phyloP scores from a whole-genome alignment of 2,113 vertebrate species.

The Mystacornis crossleyi region DNA sequence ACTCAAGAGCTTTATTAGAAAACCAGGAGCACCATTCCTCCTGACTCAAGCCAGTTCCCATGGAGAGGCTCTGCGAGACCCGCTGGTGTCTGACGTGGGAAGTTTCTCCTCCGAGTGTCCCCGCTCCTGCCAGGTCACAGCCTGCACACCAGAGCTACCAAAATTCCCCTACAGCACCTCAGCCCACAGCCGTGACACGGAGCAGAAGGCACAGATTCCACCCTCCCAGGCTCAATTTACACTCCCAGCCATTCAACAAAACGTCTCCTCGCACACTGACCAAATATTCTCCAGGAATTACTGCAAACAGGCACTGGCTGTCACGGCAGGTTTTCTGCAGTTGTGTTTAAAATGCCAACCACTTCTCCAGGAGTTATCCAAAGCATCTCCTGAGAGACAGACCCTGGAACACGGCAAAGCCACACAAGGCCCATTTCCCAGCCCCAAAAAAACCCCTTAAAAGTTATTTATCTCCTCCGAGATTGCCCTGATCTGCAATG shows the following conservation, averaged over 20 bases:
- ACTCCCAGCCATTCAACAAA: neutral
- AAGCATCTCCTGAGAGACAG: neutral
- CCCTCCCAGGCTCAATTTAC: neutral
- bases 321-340: neutral
- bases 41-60: rapidly evolving
- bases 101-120: neutral
- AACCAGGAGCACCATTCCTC: neutral
- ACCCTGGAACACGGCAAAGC: rapidly evolving
- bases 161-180: neutral
- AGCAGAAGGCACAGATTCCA: neutral
- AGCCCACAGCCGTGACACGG: rapidly evolving
- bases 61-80: neutral
- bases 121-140: rapidly evolving
- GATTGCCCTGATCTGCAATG: neutral
- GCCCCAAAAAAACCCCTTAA: rapidly evolving
- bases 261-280: neutral
- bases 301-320: rapidly evolving
- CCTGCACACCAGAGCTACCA: neutral
- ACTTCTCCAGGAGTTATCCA: neutral
- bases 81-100: rapidly evolving
- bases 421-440: neutral
- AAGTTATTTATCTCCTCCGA: neutral
- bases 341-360: neutral
- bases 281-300: neutral
- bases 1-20: neutral